A percentile compares a stretch with the other conserved stretches of the same genome.
Evolutionary conservation across 2,797 vertebrate genomes (phyloP).

Genomic region (Naso thynnoides): DNA sequence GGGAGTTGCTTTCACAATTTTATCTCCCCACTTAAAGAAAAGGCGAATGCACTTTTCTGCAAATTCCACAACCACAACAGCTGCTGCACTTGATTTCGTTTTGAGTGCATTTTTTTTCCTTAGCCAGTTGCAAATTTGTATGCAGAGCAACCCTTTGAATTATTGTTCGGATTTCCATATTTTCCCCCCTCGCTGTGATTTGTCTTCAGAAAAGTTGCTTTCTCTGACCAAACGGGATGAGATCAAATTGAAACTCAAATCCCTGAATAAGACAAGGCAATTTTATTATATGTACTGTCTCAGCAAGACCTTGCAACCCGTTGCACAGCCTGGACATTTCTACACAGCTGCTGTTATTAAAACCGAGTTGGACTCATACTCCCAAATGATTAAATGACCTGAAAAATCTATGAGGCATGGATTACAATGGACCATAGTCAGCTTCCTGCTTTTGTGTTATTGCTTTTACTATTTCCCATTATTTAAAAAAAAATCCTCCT

Average conservation of each 20-base stretch:
- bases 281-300: constrained; percentile 52
- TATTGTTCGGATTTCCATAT: constrained; percentile 57
- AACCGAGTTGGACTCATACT: constrained; percentile 36
- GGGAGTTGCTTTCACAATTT: constrained; percentile 72
- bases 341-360: constrained; percentile 56
- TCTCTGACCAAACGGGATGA: constrained; percentile 39
- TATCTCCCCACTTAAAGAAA: constrained; percentile 66
- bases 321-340: constrained; percentile 41
- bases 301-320: constrained; percentile 39
- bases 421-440: constrained; percentile 42
- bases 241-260: constrained; percentile 62
- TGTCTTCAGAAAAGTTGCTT: constrained; percentile 50
- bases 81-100: constrained; percentile 26
- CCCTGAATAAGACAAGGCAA: constrained; percentile 53
- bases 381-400: constrained; percentile 64
- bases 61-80: constrained; percentile 50
- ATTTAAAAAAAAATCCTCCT: neutral
- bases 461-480: constrained; percentile 19
- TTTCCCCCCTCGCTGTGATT: constrained; percentile 20
- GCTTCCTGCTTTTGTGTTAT: constrained; percentile 28
- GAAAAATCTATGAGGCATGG: constrained; percentile 45
- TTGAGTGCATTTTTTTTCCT: constrained; percentile 37
- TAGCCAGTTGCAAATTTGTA: constrained; percentile 32
- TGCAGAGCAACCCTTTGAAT: constrained; percentile 43
- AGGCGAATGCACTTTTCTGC: constrained; percentile 38